Evolutionary conservation across 2,888 invertebrate species (phyloP).

Genomic region (Nephrocerus scutellatus): DNA sequence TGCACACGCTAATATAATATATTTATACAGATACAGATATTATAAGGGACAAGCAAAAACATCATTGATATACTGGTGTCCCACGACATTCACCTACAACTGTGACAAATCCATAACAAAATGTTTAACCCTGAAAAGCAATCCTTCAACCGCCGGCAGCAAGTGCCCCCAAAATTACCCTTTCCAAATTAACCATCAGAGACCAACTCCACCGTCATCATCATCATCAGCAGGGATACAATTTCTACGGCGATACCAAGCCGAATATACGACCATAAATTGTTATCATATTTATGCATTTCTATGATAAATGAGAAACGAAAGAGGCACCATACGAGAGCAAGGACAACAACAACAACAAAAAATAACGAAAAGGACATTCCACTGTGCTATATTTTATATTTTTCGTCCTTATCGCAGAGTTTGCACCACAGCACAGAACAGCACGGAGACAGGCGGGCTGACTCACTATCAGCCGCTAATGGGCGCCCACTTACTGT

Average conservation of each 20-base stretch:
- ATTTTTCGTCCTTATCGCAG: slow-evolving; percentile 48
- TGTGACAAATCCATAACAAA: no score
- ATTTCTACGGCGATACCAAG: no score
- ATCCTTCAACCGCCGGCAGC: no score
- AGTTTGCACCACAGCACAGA: slow-evolving; percentile 16
- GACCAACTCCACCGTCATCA: slow-evolving; percentile 6
- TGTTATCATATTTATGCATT: slow-evolving; percentile 41
- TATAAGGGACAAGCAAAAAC: no score
- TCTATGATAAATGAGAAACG: slow-evolving; percentile 44
- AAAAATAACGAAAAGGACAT: slow-evolving; percentile 43
- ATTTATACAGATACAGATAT: no score
- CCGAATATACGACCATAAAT: slow-evolving; percentile 28
- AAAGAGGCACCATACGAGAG: slow-evolving; percentile 30
- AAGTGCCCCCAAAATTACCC: no score
- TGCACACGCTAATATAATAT: no score
- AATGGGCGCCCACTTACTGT: not conserved
- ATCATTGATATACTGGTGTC: no score
- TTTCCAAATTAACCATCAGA: slow-evolving; percentile 11
- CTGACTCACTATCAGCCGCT: slow-evolving; percentile 34
- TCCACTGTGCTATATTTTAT: slow-evolving; percentile 45
- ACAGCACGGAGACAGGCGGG: slow-evolving; percentile 9
- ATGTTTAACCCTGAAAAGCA: no score
- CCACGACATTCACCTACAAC: no score
- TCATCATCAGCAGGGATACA: slow-evolving; percentile 3
- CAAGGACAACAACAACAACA: slow-evolving; percentile 8